These are phyloP conservation scores for Lumbricus terrestris DNA, from an alignment of 2,888 invertebrate genomes.

Conservation along the genomic window DNA sequence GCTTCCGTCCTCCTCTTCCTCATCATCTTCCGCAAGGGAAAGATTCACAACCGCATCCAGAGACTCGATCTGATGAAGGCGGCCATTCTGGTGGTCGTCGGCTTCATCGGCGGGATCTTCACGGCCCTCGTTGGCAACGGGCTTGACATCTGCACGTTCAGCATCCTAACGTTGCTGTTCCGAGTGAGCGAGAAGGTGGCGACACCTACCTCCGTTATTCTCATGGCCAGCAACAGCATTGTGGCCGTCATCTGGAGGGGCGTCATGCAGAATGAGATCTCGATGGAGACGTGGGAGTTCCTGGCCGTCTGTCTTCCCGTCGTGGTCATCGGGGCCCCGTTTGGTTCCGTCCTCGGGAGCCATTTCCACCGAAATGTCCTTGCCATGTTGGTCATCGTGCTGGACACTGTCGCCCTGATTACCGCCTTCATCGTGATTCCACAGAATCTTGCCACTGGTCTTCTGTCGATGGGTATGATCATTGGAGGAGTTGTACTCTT, in stretches of 20 bases:
- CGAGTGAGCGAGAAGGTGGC: constrained; percentile 46
- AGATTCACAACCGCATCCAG: constrained; percentile 39
- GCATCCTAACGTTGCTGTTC: constrained; percentile 41
- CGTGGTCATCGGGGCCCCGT: constrained; percentile 41
- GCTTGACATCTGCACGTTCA: constrained; percentile 49
- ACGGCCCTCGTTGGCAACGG: constrained; percentile 52
- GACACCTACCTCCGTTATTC: constrained; percentile 51
- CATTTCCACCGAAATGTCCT: constrained; percentile 44
- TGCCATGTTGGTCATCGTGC: constrained; percentile 42
- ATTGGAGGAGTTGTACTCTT: constrained; percentile 28
- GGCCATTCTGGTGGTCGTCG: constrained; percentile 44
- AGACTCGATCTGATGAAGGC: constrained; percentile 42
- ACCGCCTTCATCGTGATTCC: constrained; percentile 34
- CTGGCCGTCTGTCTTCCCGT: constrained; percentile 40
- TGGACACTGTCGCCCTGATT: constrained; percentile 37
- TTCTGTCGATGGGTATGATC: constrained; percentile 27
- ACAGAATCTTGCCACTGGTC: constrained; percentile 28
- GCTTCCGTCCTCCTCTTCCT: constrained; percentile 51
- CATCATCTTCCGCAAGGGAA: constrained; percentile 47
- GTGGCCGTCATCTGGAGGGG: constrained; percentile 47
- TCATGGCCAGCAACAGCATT: constrained; percentile 47
- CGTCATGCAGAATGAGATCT: constrained; percentile 34
- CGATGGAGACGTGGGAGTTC: constrained; percentile 42
- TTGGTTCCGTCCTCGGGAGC: constrained; percentile 43
- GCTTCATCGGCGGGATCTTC: constrained; percentile 50